Base-by-base conservation (phyloP, 2,888 invertebrate species). In the Scaptomyza tumidula region DNA sequence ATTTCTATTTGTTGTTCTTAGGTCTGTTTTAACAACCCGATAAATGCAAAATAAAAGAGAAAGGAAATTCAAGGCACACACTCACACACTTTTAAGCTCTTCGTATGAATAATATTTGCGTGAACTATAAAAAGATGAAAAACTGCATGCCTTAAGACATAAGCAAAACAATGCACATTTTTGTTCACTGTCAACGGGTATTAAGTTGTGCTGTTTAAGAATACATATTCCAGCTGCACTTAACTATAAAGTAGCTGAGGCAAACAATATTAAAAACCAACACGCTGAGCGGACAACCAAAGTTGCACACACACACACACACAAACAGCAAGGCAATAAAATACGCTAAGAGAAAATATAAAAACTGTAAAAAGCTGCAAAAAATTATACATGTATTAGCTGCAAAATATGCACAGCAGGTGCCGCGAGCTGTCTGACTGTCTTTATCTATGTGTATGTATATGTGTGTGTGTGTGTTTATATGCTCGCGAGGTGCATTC, bases 361-460 rank as follows among this genome's bases (percentile, higher is more conserved):
- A 39, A 13, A 39, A 14, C 14, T 14, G 2, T 39, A 14, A 39
- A 39, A 16, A 14, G 71, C 63, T 66, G 72, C 62, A 71, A 54
- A 70, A 87, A 77, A 82, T 87, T 82, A 85, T 87, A 82, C 87
- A 86, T 87, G 75, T 82, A 86, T 80, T 80, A 82, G 72, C 63
- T 71, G 61, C 24, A 71, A 87, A 80, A 78, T 83, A 83, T 86
- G 86, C 82, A 70, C 75, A 79, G 75, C 75, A 75, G 75, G 77
- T 75, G 75, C 77, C 33, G 50, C 57, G 39, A 72, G 56, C 72
- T 44, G 33, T 37, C 33, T 55, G 43, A 44, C 48, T 58, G 39
- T 27, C 7, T 37, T 0, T 29, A 2, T 41, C 33, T 52, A 19
- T 39, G 56, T 24, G 24, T 24, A 24, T 24, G 19, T 19, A 19